Conservation (phyloP, 2,797 vertebrate genomes). For the Bufotes viridis region DNA sequence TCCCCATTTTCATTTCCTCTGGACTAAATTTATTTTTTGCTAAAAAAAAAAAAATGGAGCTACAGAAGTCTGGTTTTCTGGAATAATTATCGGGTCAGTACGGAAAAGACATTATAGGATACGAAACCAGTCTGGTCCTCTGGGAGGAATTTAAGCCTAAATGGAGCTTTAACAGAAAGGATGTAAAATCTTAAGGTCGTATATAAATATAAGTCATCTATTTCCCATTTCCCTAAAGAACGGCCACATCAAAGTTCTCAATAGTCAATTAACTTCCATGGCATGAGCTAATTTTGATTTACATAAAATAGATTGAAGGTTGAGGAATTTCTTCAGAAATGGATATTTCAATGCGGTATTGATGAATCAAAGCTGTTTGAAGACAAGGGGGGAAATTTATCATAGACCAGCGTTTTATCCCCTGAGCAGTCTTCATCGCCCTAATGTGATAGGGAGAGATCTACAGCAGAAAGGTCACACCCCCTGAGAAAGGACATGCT, state of each 20-base stretch:
- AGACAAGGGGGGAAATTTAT: background rate
- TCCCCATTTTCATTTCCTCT: background rate
- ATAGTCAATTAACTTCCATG: slow-evolving; percentile 4
- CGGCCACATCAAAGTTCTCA: background rate
- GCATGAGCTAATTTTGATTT: slow-evolving; percentile 19
- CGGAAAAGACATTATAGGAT: background rate
- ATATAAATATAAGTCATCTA: slow-evolving; percentile 17
- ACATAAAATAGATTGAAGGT: slow-evolving; percentile 2
- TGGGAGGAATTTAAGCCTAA: slow-evolving; percentile 21
- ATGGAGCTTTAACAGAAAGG: background rate
- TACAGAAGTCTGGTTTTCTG: background rate
- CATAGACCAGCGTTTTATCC: no score
- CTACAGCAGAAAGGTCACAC: no score
- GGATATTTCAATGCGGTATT: background rate
- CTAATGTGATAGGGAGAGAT: no score
- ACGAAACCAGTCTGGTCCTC: background rate
- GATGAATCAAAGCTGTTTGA: background rate
- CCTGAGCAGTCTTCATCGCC: no score
- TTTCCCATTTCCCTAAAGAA: slow-evolving; percentile 5
- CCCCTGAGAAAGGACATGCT: no score
- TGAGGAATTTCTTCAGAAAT: background rate
- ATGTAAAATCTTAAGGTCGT: slow-evolving; percentile 20
- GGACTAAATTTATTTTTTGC: background rate
- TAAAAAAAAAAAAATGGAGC: background rate
- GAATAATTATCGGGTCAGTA: background rate